phyloP scores from a whole-genome alignment of 30 jellyfish, hydroid and myxozoan genomes.

The Rhopilema esculentum region DNA sequence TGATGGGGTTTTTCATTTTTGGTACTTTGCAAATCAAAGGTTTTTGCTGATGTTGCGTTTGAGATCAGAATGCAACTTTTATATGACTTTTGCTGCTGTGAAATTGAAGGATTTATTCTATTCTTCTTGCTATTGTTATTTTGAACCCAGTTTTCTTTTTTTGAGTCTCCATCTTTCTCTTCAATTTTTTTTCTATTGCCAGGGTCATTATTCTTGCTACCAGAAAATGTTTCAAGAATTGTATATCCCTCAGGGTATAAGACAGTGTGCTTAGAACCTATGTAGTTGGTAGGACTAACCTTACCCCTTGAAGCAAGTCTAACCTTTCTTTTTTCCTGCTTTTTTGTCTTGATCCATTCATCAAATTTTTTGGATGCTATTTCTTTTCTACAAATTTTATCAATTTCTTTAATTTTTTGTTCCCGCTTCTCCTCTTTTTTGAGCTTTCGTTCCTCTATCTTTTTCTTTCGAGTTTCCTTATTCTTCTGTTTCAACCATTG shows the following conservation, averaged over 20 bases:
- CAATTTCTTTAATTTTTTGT: slow-evolving; percentile 23
- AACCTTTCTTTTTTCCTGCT: not conserved
- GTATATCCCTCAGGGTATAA: slow-evolving; percentile 38
- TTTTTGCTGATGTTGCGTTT: not conserved
- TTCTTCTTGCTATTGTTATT: not conserved
- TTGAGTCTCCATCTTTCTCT: not conserved
- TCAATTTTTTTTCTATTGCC: not conserved
- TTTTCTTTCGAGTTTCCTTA: slow-evolving; percentile 27
- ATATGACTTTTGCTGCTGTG: not conserved
- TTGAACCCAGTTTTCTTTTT: not conserved
- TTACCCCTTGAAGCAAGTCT: not conserved
- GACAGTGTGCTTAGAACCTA: not conserved
- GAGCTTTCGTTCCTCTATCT: not conserved
- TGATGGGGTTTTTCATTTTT: not conserved
- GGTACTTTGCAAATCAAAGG: not conserved
- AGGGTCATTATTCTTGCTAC: not conserved
- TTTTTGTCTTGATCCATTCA: slow-evolving; percentile 56
- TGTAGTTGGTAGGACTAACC: slow-evolving; percentile 21
- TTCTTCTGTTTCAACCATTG: slow-evolving; percentile 53
- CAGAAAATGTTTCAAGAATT: slow-evolving; percentile 30
- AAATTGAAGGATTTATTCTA: not conserved
- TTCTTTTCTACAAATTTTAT: slow-evolving; percentile 24
- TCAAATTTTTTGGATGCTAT: slow-evolving; percentile 20
- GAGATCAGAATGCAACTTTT: not conserved
- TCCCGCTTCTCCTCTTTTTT: slow-evolving; percentile 34